Evolutionary conservation across 2,888 invertebrate genomes (phyloP).

Genomic region (Hypolimnas misippus): DNA sequence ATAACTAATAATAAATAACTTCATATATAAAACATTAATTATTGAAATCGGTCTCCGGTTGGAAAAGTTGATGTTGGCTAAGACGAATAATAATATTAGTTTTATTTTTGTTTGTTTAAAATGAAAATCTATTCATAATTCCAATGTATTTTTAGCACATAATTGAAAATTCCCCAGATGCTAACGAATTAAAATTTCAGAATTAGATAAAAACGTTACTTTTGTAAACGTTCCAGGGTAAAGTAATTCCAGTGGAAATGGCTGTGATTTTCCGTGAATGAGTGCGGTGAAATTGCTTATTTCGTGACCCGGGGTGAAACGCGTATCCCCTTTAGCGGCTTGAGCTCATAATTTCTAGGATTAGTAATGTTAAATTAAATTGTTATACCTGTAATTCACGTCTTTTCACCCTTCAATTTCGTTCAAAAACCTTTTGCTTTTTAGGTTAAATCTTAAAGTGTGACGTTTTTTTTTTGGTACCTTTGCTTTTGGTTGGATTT

Average conservation of each 20-base stretch:
- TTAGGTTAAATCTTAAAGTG: not conserved
- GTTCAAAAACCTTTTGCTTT: not conserved
- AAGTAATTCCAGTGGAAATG: conserved; percentile 21
- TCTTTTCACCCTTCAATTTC: conserved; percentile 13
- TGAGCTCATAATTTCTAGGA: conserved; percentile 27
- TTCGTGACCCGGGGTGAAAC: conserved; percentile 39
- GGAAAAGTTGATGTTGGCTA: too few relatives aligned
- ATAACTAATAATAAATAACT: too few relatives aligned
- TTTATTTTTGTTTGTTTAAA: too few relatives aligned
- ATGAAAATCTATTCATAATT: not conserved
- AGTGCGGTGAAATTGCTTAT: conserved; percentile 44
- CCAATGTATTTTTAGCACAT: not conserved
- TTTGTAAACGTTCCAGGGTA: not conserved
- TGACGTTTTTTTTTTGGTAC: not conserved
- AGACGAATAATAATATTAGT: too few relatives aligned
- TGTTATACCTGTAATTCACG: conserved; percentile 33
- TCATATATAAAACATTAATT: too few relatives aligned
- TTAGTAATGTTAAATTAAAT: conserved; percentile 42
- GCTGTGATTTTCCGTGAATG: conserved; percentile 21
- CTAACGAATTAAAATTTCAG: conserved; percentile 2
- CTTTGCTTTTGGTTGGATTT: not conserved
- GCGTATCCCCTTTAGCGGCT: conserved; percentile 19
- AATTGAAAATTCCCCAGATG: not conserved
- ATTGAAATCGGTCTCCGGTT: too few relatives aligned
- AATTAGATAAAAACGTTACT: conserved; percentile 14